These are phyloP conservation scores for Sminthurides aquaticus DNA, from an alignment of 2,888 invertebrate species.

Conservation along the genomic window DNA sequence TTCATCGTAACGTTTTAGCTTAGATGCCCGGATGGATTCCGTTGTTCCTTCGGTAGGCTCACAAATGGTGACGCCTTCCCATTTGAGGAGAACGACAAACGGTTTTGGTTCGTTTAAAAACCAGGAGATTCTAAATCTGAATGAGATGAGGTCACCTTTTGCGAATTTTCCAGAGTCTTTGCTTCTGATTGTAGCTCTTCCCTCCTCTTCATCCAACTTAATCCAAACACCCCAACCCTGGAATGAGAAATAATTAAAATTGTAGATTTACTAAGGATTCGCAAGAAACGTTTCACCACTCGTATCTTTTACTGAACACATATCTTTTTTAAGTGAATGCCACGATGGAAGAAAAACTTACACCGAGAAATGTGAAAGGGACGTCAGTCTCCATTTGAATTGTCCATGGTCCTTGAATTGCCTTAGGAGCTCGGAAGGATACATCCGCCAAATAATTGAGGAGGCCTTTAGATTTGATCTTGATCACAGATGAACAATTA, in stretches of 20 bases:
- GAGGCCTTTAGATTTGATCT: conserved; percentile 3
- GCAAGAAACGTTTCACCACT: no score
- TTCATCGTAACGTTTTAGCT: neutral
- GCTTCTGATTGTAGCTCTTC: conserved; percentile 6
- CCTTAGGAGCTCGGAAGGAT: conserved; percentile 13
- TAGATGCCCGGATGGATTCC: neutral
- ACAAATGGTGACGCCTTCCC: conserved; percentile 13
- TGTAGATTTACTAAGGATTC: neutral
- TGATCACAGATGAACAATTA: conserved; percentile 5
- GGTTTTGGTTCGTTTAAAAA: conserved; percentile 12
- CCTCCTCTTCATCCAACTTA: neutral
- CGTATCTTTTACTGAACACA: neutral
- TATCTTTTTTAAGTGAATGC: neutral
- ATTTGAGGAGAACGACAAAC: conserved; percentile 2
- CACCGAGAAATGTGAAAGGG: conserved; percentile 20
- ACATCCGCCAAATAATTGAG: conserved; percentile 13
- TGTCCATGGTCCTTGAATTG: conserved; percentile 6
- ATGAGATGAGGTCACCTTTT: conserved; percentile 1
- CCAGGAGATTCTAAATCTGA: conserved; percentile 18
- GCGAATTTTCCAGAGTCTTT: neutral
- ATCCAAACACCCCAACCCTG: conserved; percentile 18
- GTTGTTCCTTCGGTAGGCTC: neutral
- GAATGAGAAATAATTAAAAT: neutral
- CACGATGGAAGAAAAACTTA: conserved; percentile 2
- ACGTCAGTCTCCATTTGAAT: conserved; percentile 14